Evolutionary conservation across 2,797 vertebrate genomes (phyloP).

Genomic region (Etheostoma nigrum): DNA sequence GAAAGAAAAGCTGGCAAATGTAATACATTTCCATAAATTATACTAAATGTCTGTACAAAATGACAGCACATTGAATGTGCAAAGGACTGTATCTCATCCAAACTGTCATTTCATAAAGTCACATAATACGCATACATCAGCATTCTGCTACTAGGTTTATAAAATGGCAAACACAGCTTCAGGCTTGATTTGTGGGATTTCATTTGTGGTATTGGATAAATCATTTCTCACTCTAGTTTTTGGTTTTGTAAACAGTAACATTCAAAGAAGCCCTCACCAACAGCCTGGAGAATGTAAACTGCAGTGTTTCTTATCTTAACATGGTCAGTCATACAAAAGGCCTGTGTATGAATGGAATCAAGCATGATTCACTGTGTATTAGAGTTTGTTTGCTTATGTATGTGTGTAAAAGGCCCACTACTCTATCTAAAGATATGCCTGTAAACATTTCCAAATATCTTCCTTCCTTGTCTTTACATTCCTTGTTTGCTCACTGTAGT

Average conservation of each 20-base stretch:
- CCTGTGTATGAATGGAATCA: slow-evolving; percentile 44
- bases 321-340: slow-evolving; percentile 40
- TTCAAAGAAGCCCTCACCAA: slow-evolving; percentile 58
- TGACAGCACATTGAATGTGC: slow-evolving; percentile 28
- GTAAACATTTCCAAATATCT: slow-evolving; percentile 65
- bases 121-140: slow-evolving; percentile 54
- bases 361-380: slow-evolving; percentile 40
- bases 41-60: slow-evolving; percentile 54
- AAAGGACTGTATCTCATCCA: slow-evolving; percentile 45
- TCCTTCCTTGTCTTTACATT: slow-evolving; percentile 62
- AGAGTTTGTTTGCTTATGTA: slow-evolving; percentile 33
- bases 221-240: slow-evolving; percentile 54
- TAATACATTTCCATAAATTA: slow-evolving; percentile 32
- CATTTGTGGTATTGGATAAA: slow-evolving; percentile 32
- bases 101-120: slow-evolving; percentile 50
- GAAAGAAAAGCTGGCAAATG: slow-evolving; percentile 29
- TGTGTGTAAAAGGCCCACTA: slow-evolving; percentile 53
- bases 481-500: slow-evolving; percentile 48
- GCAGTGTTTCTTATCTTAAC: slow-evolving; percentile 30
- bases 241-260: slow-evolving; percentile 81
- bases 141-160: slow-evolving; percentile 65
- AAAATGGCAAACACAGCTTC: slow-evolving; percentile 65
- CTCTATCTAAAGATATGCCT: slow-evolving; percentile 47
- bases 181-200: slow-evolving; percentile 43
- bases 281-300: slow-evolving; percentile 42